These are phyloP conservation scores for Argyresthia albistria DNA, from an alignment of 2,888 invertebrate species.

Conservation along the genomic window DNA sequence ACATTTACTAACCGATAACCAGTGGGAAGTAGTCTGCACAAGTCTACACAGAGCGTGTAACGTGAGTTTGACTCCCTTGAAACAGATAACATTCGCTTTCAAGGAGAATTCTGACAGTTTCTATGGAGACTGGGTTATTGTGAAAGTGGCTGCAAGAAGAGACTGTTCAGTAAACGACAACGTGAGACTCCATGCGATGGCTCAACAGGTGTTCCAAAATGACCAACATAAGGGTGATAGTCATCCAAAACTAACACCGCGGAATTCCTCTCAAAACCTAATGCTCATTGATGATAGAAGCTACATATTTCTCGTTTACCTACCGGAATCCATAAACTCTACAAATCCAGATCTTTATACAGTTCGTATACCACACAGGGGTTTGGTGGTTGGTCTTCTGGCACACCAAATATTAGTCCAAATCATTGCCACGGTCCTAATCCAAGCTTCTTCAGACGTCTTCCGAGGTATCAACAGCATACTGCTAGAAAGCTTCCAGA, in stretches of 20 bases:
- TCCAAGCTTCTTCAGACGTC: constrained; percentile 79
- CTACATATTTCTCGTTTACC: constrained; percentile 90
- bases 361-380: constrained; percentile 88
- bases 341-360: constrained; percentile 84
- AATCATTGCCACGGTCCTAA: constrained; percentile 88
- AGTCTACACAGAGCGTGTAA: constrained; percentile 88
- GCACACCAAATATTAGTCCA: constrained; percentile 95
- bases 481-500: constrained; percentile 64
- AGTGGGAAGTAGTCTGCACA: constrained; percentile 90
- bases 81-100: constrained; percentile 91
- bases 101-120: constrained; percentile 94
- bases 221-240: constrained; percentile 56
- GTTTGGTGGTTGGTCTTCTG: constrained; percentile 88
- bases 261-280: constrained; percentile 53
- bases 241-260: constrained; percentile 39
- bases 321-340: constrained; percentile 78
- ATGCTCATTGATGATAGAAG: constrained; percentile 85
- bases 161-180: constrained; percentile 90
- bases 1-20: constrained; percentile 82
- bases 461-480: constrained; percentile 76
- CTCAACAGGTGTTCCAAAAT: constrained; percentile 88
- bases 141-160: constrained; percentile 92
- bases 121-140: constrained; percentile 92
- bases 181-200: constrained; percentile 87
- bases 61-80: constrained; percentile 88